Percentiles rank a stretch among this genome's conserved stretches.
Conservation (phyloP, 2,797 vertebrate species). For the Pipistrellus nathusii region DNA sequence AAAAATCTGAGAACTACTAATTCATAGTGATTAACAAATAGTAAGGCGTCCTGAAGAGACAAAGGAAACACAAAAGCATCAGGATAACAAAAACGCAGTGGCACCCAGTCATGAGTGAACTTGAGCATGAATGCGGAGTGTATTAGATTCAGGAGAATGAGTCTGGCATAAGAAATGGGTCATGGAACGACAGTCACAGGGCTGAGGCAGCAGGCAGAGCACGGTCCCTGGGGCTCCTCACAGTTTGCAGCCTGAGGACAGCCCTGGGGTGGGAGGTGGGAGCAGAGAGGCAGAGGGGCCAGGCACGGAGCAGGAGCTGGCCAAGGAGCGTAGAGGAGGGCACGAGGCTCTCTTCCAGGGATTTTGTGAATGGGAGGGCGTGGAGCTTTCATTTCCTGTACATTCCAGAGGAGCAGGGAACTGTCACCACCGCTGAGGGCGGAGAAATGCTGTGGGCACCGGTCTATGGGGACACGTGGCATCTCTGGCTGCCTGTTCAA, state of each 20-base stretch:
- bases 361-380: conserved; percentile 85
- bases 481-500: conserved; percentile 68
- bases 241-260: conserved; percentile 54
- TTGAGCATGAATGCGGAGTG: rapidly evolving
- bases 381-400: conserved; percentile 78
- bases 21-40: conserved; percentile 31
- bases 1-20: neutral
- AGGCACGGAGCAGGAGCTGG: neutral
- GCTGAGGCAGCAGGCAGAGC: neutral
- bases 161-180: neutral
- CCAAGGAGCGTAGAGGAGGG: conserved; percentile 4
- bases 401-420: conserved; percentile 74
- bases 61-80: conserved; percentile 48
- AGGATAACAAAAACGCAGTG: neutral
- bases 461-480: conserved; percentile 69
- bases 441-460: conserved; percentile 66
- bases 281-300: neutral
- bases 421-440: conserved; percentile 48
- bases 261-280: neutral
- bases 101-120: neutral
- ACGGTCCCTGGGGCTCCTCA: neutral
- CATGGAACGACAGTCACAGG: neutral
- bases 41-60: conserved; percentile 61
- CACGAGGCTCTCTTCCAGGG: conserved; percentile 75
- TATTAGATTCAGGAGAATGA: neutral